Evolutionary conservation across 2,888 invertebrate genomes (phyloP), one percentile per base, ranked within the genome.

Genomic region (Dorcus hopei): DNA sequence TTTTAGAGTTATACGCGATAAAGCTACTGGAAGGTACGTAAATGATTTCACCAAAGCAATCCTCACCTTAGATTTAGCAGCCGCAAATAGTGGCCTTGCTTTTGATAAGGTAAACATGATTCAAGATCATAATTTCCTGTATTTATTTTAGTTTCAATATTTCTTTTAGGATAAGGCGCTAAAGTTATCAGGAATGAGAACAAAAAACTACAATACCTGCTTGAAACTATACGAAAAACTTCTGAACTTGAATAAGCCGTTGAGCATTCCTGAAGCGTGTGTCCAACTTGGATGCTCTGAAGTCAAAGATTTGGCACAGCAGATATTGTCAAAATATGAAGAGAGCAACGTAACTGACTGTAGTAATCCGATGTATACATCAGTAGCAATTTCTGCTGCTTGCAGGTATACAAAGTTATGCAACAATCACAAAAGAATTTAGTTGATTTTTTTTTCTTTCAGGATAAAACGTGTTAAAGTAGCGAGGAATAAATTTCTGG

Each of bases 291-390:
- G 82, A 60, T 81, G 87, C 58, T 80, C 73, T 1, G 73, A 72
- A 42, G 70, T 78, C 3, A 68, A 77, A 7, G 77, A 79, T 6
- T 73, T 83, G 7, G 85, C 87, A 1, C 81, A 82, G 41, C 79
- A 79, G 39, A 80, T 87, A 40, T 72, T 86, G 0, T 70, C 79
- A 0, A 77, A 81, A 45, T 87, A 85, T 65, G 77, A 72, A 39
- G 72, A 74, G 38, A 74, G 81, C 55, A 81, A 80, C 63, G 74
- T 79, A 68, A 82, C 83, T 77, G 79, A 80, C 61, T 70, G 86
- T 68, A 72, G 87, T 69, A 82, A 87, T 67, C 87, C 87, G 0
- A 87, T 87, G 65, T 87, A 87, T 76, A 80, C 82, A 1, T 82
- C 85, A 49, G 85, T 85, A 80, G 84, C 87, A 2, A 84, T 87